Base-by-base conservation (phyloP, 1,140 invertebrate species). In the Hyles euphorbiae region DNA sequence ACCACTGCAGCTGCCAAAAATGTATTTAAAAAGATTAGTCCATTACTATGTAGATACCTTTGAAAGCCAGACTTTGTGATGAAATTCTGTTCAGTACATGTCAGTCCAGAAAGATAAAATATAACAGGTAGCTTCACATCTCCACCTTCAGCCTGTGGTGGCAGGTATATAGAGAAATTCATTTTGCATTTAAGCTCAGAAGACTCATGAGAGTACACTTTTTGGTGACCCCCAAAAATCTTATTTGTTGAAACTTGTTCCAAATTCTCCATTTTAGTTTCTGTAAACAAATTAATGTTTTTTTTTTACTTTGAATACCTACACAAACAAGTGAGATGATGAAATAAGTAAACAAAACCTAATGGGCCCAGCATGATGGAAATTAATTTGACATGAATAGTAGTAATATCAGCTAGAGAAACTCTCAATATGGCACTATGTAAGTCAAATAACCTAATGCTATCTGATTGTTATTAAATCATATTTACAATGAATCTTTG, bases 41-140 rank as follows among this genome's bases (percentile, higher is more conserved):
- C 10, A 11, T 47, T 47, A 7, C 0, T 11, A 48, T n/a, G 34
- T 3, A 40, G 60, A 76, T 93, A 94, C 84, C 92, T 92, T 90
- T 99, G 98, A 66, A 95, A 94, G 44, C 98, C 98, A 52, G 97
- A 93, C 90, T 99, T 99, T 53, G 96, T 93, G 53, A 99, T 95
- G 81, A 99, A 99, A 90, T 99, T 99, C 73, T 97, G 93, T 84
- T 99, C 98, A 34, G 94, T 98, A 81, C 98, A 99, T 0, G 96
- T 97, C 5, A 99, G 89, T 8, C 98, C 98, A 51, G 98, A 99
- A 0, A 99, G 90, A 91, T 95, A 99, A 82, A 97, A 99, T 3
- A 99, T 91, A 5, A 98, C 95, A 40, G 98, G 97, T 32, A 95
- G 87, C 70, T 93, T 93, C 11, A 91, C 83, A 71, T 89, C 83